Conservation (phyloP, 2,113 vertebrate genomes). For the Rhinoderma darwinii region DNA sequence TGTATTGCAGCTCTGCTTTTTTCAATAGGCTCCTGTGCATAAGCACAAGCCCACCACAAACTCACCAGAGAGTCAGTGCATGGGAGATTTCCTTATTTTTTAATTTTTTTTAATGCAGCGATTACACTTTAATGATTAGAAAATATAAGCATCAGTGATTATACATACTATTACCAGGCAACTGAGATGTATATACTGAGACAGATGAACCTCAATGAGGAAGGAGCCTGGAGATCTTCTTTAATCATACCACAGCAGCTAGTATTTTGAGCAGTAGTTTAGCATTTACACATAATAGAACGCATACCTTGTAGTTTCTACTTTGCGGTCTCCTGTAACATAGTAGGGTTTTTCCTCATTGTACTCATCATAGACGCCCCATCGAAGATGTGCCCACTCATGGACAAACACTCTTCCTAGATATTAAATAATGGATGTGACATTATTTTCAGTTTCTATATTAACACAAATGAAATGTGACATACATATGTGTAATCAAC, state of each 20-base stretch:
- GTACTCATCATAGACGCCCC: conserved; percentile 78
- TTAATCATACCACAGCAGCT: background rate
- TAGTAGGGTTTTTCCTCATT: conserved; percentile 70
- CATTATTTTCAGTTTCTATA: background rate
- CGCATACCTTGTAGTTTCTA: conserved; percentile 70
- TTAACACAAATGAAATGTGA: background rate
- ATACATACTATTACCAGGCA: too few relatives aligned
- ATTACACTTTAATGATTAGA: too few relatives aligned
- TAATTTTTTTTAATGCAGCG: too few relatives aligned
- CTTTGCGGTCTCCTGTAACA: background rate
- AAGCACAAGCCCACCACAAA: too few relatives aligned
- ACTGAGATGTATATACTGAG: too few relatives aligned
- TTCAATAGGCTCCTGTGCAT: too few relatives aligned
- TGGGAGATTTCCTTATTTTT: too few relatives aligned
- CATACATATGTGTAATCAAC: background rate
- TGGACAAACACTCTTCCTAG: conserved; percentile 65
- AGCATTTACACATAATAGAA: background rate
- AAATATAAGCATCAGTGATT: too few relatives aligned
- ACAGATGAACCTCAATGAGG: too few relatives aligned
- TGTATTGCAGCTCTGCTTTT: too few relatives aligned
- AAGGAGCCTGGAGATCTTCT: too few relatives aligned
- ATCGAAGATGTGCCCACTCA: conserved; percentile 67
- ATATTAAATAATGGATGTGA: background rate
- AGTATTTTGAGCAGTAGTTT: background rate
- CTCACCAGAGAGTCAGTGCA: too few relatives aligned